phyloP scores from a whole-genome alignment of 2,888 invertebrate genomes.

The Morpho deidamia region DNA sequence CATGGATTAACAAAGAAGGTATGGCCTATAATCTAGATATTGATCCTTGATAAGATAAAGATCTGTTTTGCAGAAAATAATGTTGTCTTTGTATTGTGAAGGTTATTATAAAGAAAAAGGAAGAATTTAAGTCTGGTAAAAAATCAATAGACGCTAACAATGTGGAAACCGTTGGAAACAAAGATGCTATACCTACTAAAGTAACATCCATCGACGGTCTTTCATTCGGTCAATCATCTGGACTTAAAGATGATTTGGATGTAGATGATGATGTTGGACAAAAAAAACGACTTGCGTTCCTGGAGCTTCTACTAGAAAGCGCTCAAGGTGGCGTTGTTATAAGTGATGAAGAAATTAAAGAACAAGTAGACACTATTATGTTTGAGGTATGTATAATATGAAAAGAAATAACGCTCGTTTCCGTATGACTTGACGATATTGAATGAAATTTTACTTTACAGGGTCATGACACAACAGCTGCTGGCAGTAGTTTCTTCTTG shows the following conservation, averaged over 20 bases:
- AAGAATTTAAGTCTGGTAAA: constrained; percentile 83
- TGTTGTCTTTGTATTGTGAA: constrained; percentile 27
- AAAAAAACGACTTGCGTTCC: constrained; percentile 90
- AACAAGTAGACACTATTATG: constrained; percentile 92
- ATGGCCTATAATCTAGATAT: background rate
- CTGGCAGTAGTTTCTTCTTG: constrained; percentile 89
- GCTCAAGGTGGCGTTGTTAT: constrained; percentile 84
- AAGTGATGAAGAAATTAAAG: constrained; percentile 87
- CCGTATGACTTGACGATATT: too few species aligned
- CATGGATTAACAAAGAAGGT: constrained; percentile 90
- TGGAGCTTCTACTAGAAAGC: constrained; percentile 90
- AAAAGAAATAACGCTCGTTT: too few species aligned
- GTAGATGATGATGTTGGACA: constrained; percentile 89
- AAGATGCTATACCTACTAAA: constrained; percentile 9
- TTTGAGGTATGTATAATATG: constrained; percentile 81
- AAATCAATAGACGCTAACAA: constrained; percentile 52
- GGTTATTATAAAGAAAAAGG: constrained; percentile 86
- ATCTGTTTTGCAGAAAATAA: too few species aligned
- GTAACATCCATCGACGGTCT: constrained; percentile 79
- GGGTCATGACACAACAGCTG: constrained; percentile 91
- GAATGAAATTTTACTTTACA: constrained; percentile 31
- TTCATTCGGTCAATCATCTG: constrained; percentile 84
- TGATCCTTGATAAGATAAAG: too few species aligned
- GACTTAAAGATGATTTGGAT: constrained; percentile 88
- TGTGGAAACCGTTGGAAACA: constrained; percentile 31